These are phyloP conservation scores for Onychomys leucogaster DNA, from an alignment of 2,797 vertebrate species.

Conservation along the genomic window DNA sequence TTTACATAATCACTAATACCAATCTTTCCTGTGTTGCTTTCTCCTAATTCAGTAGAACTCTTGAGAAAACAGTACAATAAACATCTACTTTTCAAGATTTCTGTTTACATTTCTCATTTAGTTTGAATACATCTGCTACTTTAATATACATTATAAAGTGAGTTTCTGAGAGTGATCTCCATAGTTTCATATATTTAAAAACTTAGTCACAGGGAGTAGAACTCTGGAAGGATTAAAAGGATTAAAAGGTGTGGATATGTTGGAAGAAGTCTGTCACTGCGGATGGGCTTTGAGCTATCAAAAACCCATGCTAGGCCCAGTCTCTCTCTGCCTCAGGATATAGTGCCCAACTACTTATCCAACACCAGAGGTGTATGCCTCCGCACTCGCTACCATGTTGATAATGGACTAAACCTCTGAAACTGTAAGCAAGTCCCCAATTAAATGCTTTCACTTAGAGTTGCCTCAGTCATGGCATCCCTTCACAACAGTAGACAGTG, in stretches of 20 bases:
- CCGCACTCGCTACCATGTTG: background rate
- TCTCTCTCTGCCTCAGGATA: background rate
- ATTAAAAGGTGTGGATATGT: background rate
- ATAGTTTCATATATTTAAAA: background rate
- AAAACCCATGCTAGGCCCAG: background rate
- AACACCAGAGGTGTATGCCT: background rate
- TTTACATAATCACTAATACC: background rate
- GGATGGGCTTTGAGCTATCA: background rate
- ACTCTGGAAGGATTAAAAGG: background rate
- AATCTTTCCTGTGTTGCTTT: conserved; percentile 16
- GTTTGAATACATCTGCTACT: conserved; percentile 20
- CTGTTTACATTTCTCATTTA: conserved; percentile 20
- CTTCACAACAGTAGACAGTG: background rate
- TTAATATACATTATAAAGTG: background rate
- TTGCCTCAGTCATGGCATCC: background rate
- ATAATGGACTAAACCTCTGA: background rate
- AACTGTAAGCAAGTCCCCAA: background rate
- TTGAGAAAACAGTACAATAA: conserved; percentile 1
- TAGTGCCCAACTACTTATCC: background rate
- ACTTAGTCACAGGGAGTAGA: background rate
- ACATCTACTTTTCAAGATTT: background rate
- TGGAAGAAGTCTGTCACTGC: background rate
- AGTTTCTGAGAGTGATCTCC: background rate
- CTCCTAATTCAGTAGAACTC: background rate
- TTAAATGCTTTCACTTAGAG: background rate